Base-by-base conservation (phyloP, 2,113 vertebrate species). In the Austrofundulus limnaeus region DNA sequence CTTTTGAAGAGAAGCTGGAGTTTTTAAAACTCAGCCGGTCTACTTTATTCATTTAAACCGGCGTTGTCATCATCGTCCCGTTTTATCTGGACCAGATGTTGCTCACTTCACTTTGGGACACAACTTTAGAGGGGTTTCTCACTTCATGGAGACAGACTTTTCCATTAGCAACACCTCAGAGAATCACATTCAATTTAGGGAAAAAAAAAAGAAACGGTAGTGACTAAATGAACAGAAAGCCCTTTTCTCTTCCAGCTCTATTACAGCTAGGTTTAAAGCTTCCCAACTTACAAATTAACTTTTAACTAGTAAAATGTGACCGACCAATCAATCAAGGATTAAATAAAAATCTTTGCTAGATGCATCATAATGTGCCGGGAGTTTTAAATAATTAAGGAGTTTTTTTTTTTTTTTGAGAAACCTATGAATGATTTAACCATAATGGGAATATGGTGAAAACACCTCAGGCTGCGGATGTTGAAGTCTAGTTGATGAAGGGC, bases 1-100 rank as follows among this genome's bases (percentile, higher is more conserved):
- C 77, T 78, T 84, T 81, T 82, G 19, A 74, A 57, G 28, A 51
- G 48, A 62, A 65, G 7, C 23, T 38, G 28, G 25, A 43, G 47
- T 57, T 78, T 76, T 63, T 63, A 48, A 56, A 74, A 19, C 67
- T 70, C 61, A 56, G 20, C 58, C 43, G 2, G 39, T 15, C 39
- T 49, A 24, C 63, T 75, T 73, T 48, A 13, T 46, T n/a, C 25
- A 49, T 57, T 60, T 49, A 16, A 61, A 52, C 39, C 7, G 3
- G 43, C 55, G 5, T 21, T 17, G 39, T 48, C 42, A 62, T 58
- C 28, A 43, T 45, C 31, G 46, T 19, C 48, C 48, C 50, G 17
- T 52, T 50, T 28, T 41, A 55, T 69, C 51, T 39, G 23, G 20
- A 43, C 19, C 8, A 13, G 28, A 41, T 19, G 34, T 61, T 24